Evolutionary conservation across 2,797 vertebrate species (phyloP), one percentile per base, ranked within the genome.

Genomic region (Chrosomus eos): DNA sequence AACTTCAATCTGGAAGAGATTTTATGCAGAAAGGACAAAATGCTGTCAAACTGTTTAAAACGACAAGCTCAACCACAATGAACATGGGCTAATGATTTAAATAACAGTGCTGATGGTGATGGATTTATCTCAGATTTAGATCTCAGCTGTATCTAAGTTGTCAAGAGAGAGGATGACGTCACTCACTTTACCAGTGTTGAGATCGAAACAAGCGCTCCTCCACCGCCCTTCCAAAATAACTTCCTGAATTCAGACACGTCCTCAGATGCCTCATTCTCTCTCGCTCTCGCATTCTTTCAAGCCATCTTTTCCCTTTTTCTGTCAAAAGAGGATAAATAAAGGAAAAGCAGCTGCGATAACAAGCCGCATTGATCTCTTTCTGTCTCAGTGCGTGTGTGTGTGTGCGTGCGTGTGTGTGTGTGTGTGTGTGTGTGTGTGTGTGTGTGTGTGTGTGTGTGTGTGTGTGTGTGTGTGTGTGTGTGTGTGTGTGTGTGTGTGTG

Each of bases 261-360:
- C 85, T 86, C 74, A 76, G 83, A 82, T 79, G 86, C 68, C 48
- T 84, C 73, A 48, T 66, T 64, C 76, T 74, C 58, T 58, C 40
- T 53, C 67, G n/a, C 53, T 68, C 82, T 78, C 43, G 21, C 76
- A 58, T 72, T 85, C 71, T 88, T 72, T 48, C 71, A 83, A 66
- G 66, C 60, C 71, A 72, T 73, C 33, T 23, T 67, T 75, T 58
- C 33, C 18, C 36, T 80, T 70, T 74, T 76, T 79, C 73, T 86
- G 58, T 86, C 74, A 84, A 79, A 79, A 71, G 83, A 79, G 21
- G 67, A 84, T 60, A 71, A 71, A 84, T 77, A 84, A 79, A 84
- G 53, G 75, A 60, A 84, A 79, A 71, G 75, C 83, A 84, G 83
- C 75, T 84, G 83, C 40, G 66, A 84, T 79, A 84, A 79, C 75